Base-by-base conservation (phyloP, 2,797 vertebrate genomes). In the Tangara arthus region DNA sequence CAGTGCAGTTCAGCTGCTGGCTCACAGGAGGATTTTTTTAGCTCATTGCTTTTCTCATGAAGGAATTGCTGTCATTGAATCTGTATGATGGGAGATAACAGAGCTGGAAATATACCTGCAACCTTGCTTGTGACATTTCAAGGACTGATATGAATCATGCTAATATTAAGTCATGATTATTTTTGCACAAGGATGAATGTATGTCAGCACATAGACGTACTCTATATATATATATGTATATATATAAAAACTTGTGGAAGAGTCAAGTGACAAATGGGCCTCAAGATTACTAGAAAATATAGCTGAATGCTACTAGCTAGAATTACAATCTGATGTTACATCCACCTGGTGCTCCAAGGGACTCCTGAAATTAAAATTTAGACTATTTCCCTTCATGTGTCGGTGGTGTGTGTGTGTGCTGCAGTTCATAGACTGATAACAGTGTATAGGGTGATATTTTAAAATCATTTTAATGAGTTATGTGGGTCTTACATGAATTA, bases 91-190 rank as follows among this genome's bases (percentile, higher is more conserved):
- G 66, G 75, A 86, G 47, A 73, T 73, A 87, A 75, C 27, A 81
- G 57, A 68, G 47, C 41, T 92, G 35, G 50, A 93, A 93, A 87
- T 83, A 70, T 56, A 77, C 50, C 72, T 75, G 28, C 86, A 75
- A 20, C 37, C 8, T 50, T 83, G 61, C 30, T 46, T 57, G 57
- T 69, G 83, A 69, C 66, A 87, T 93, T 93, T 94, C 71, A 92
- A 92, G 87, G 86, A 34, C 70, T 92, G 59, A 89, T 82, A 89
- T 90, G 47, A 79, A 87, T 92, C 64, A 42, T 16, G 15, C 7
- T 84, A 55, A 52, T 66, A 85, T 89, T 92, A 92, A 92, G 63
- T 79, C 90, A 82, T 63, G 39, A 69, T 71, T 94, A 89, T 96
- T 96, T 96, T 96, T 95, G 50, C 28, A 66, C 59, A 24, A 44